Percentiles rank a stretch among this genome's conserved stretches.
phyloP scores from a whole-genome alignment of 2,797 vertebrate species.

The Psittacula echo region DNA sequence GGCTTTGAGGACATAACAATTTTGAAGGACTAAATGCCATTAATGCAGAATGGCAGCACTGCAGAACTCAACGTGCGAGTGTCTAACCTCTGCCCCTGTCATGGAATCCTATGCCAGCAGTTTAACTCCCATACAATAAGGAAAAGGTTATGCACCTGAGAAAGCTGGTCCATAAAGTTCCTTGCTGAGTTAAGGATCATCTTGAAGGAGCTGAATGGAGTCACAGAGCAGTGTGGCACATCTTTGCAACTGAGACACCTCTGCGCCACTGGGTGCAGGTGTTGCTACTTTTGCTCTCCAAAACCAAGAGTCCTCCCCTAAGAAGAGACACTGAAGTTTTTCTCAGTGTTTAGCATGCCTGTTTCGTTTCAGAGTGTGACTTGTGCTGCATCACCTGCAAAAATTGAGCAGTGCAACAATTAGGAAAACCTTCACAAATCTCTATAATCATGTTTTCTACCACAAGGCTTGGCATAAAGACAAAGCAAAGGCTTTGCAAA shows the following conservation, averaged over 20 bases:
- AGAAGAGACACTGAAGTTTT: neutral
- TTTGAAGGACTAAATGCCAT: neutral
- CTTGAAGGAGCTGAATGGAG: neutral
- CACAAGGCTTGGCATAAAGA: neutral
- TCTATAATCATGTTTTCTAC: neutral
- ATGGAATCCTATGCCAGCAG: neutral
- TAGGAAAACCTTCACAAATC: neutral
- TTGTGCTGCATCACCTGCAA: neutral
- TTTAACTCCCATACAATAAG: neutral
- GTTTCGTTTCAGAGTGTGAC: neutral
- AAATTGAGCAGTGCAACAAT: neutral
- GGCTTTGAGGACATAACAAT: neutral
- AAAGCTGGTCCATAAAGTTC: neutral
- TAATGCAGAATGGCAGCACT: neutral
- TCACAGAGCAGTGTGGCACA: rapidly evolving
- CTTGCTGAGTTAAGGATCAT: neutral
- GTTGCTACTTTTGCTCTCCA: neutral
- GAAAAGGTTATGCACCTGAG: neutral
- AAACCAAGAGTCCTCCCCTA: neutral
- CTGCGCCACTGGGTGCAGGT: neutral
- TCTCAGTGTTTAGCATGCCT: neutral
- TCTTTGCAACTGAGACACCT: neutral
- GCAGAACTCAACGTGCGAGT: neutral
- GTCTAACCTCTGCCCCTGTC: neutral
- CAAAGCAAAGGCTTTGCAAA: neutral